Evolutionary conservation across 2,113 vertebrate genomes (phyloP).

Genomic region (Psammodynastes pulverulentus): DNA sequence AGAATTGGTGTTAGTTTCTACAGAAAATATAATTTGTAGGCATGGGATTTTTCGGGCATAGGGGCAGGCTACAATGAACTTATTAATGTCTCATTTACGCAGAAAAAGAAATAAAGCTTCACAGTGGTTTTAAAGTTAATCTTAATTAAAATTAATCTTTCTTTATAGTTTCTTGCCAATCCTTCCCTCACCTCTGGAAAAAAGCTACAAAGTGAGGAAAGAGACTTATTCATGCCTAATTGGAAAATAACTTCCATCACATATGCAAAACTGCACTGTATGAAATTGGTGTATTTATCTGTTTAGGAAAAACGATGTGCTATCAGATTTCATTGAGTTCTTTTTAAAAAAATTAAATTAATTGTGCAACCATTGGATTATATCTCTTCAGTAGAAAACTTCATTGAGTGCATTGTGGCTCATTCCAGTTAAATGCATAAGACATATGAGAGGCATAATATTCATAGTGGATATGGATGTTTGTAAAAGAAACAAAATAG

Average conservation of each 20-base stretch:
- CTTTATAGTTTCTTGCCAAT: not conserved
- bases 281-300: not conserved
- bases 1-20: conserved; percentile 83
- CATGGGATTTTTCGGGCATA: not conserved
- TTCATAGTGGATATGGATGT: not conserved
- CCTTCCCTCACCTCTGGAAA: not conserved
- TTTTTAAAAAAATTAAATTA: not conserved
- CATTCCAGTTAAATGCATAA: not conserved
- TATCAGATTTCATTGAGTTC: not conserved
- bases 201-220: not conserved
- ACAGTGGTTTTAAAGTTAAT: not conserved
- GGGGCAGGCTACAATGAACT: not conserved
- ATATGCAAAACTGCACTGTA: not conserved
- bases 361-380: not conserved
- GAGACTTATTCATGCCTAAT: not conserved
- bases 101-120: not conserved
- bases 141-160: not conserved
- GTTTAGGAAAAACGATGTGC: not conserved
- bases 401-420: not conserved
- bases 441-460: not conserved
- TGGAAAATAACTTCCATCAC: not conserved
- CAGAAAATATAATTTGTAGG: conserved; percentile 82
- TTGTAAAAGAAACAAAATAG: not conserved
- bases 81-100: not conserved
- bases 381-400: not conserved